Conservation (phyloP, 2,888 invertebrate species). For the Tryphoninae sp. region DNA sequence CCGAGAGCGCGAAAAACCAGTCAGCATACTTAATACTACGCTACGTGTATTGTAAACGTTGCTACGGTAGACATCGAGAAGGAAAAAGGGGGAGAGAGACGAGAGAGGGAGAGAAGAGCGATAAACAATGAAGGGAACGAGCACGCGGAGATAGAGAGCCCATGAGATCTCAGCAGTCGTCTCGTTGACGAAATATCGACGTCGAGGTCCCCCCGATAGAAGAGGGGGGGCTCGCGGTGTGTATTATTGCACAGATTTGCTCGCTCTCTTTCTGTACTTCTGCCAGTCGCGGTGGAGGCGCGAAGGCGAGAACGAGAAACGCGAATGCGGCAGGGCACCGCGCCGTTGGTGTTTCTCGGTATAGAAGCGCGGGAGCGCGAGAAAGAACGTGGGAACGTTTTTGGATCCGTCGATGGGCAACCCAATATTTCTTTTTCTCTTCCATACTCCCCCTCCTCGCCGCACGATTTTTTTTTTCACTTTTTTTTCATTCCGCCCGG, state of each 20-base stretch:
- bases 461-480: slow-evolving; percentile 43
- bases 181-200: slow-evolving; percentile 66
- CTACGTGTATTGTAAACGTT: slow-evolving; percentile 40
- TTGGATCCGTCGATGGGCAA: slow-evolving; percentile 63
- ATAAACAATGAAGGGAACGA: slow-evolving; percentile 63
- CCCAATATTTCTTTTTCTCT: slow-evolving; percentile 59
- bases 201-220: slow-evolving; percentile 58
- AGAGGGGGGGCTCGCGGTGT: slow-evolving; percentile 53
- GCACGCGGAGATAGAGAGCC: slow-evolving; percentile 61
- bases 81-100: slow-evolving; percentile 46
- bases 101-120: slow-evolving; percentile 43
- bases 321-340: slow-evolving; percentile 70
- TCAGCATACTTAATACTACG: slow-evolving; percentile 46
- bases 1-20: slow-evolving; percentile 44
- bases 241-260: slow-evolving; percentile 42
- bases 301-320: slow-evolving; percentile 63
- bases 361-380: slow-evolving; percentile 36
- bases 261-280: slow-evolving; percentile 31
- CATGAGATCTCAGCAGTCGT: slow-evolving; percentile 62
- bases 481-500: slow-evolving; percentile 49
- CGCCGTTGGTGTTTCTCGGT: slow-evolving; percentile 38
- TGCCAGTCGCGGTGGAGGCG: slow-evolving; percentile 46
- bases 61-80: slow-evolving; percentile 56
- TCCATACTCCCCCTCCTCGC: background rate
- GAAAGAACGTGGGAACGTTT: slow-evolving; percentile 67